These are phyloP conservation scores for Phenganax subtilis DNA, from an alignment of 92 coral and sea anemone genomes.

Conservation along the genomic window DNA sequence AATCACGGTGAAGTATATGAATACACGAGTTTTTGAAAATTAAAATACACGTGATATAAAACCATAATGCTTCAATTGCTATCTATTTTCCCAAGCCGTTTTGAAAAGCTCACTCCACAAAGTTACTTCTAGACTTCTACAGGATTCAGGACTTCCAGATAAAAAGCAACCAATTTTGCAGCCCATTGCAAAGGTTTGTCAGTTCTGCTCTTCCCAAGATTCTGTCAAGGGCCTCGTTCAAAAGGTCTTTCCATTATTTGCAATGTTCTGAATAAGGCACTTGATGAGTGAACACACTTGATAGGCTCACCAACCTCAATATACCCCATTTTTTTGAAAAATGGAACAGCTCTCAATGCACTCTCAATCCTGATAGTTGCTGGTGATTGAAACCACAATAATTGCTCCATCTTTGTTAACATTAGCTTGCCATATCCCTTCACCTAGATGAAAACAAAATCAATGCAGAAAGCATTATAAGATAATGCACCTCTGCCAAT, in stretches of 20 bases:
- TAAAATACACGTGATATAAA: too few species aligned
- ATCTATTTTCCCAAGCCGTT: too few species aligned
- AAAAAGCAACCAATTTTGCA: too few species aligned
- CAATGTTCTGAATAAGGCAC: slow-evolving; percentile 65
- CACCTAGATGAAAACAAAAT: slow-evolving; percentile 44
- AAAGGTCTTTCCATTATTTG: slow-evolving; percentile 78
- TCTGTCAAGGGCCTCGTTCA: slow-evolving; percentile 1
- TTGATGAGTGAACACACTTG: slow-evolving; percentile 63
- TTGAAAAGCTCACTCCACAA: too few species aligned
- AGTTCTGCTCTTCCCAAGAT: background rate
- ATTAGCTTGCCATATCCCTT: slow-evolving; percentile 72
- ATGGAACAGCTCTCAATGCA: slow-evolving; percentile 69
- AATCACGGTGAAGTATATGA: too few species aligned
- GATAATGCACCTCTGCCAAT: background rate
- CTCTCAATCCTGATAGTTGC: slow-evolving; percentile 83
- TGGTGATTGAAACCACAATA: slow-evolving; percentile 47
- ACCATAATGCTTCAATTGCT: too few species aligned
- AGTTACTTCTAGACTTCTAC: too few species aligned
- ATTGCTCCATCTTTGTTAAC: slow-evolving; percentile 58
- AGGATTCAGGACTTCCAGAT: too few species aligned
- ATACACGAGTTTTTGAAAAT: too few species aligned
- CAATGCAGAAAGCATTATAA: background rate
- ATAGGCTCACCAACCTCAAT: slow-evolving; percentile 59
- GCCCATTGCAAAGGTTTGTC: background rate
- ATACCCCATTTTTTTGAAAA: slow-evolving; percentile 71